These are phyloP conservation scores for Rhabdophis nuchalis DNA, from an alignment of 2,797 vertebrate genomes.

Conservation along the genomic window DNA sequence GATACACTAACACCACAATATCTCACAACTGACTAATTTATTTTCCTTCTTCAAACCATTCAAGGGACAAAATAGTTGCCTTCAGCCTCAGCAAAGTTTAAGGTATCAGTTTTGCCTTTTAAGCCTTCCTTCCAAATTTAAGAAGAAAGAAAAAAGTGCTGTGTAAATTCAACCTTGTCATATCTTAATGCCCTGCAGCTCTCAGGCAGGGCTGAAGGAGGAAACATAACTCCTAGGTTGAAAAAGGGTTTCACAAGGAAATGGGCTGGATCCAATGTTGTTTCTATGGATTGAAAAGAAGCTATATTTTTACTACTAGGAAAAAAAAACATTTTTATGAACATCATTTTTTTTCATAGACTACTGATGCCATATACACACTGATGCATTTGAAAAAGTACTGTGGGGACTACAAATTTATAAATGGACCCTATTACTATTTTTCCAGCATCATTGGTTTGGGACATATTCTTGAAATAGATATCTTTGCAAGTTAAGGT, in stretches of 20 bases:
- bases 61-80: neutral
- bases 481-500: neutral
- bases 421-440: neutral
- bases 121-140: neutral
- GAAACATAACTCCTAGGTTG: neutral
- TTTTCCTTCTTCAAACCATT: neutral
- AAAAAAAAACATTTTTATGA: neutral
- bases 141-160: neutral
- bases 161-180: neutral
- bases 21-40: neutral
- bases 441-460: neutral
- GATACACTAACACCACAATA: neutral
- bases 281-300: neutral
- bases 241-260: neutral
- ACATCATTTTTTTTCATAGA: neutral
- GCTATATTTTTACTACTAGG: neutral
- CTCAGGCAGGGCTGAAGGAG: neutral
- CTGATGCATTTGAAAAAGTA: neutral
- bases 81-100: neutral
- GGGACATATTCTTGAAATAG: neutral
- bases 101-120: neutral
- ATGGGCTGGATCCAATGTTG: neutral
- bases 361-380: neutral
- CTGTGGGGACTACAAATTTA: neutral
- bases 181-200: neutral